A percentile compares a stretch with the other conserved stretches of the same genome.
Conservation (phyloP, 2,888 invertebrate species). For the Pediacus dermestoides region DNA sequence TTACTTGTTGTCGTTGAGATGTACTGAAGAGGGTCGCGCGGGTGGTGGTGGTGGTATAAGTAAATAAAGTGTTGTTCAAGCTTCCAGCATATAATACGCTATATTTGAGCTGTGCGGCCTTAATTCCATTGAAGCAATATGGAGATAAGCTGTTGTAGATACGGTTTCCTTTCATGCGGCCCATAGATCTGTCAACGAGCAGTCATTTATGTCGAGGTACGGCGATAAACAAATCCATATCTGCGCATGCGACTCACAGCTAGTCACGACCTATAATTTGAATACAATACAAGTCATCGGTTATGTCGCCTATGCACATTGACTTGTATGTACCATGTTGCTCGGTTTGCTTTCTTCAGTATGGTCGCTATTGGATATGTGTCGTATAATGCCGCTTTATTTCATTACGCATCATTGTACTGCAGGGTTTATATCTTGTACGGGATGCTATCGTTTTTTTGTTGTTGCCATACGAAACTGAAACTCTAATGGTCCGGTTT, state of each 20-base stretch:
- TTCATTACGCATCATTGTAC: no score
- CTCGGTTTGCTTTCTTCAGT: no score
- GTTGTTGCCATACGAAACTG: no score
- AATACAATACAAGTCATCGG: slow-evolving; percentile 47
- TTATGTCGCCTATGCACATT: slow-evolving; percentile 22
- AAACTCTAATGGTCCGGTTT: no score
- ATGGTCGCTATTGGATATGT: no score
- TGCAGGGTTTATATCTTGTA: no score
- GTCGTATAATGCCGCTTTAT: no score
- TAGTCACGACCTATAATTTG: slow-evolving; percentile 50
- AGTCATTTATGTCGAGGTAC: slow-evolving; percentile 48
- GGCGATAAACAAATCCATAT: slow-evolving; percentile 49
- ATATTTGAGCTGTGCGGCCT: slow-evolving; percentile 15
- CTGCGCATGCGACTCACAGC: slow-evolving; percentile 45
- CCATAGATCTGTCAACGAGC: slow-evolving; percentile 48
- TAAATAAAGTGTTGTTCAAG: background rate
- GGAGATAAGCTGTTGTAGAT: slow-evolving; percentile 37
- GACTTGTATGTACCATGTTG: slow-evolving; percentile 19
- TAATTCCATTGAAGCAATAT: slow-evolving; percentile 34
- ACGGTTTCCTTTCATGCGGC: slow-evolving; percentile 40
- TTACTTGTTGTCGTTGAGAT: no score
- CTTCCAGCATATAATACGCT: slow-evolving; percentile 1
- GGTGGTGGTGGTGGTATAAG: no score
- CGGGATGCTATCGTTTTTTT: no score
- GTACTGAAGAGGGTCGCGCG: no score